Evolutionary conservation across 2,888 invertebrate genomes (phyloP), one percentile per base, ranked within the genome.

Genomic region (Caenorhabditis plicata): DNA sequence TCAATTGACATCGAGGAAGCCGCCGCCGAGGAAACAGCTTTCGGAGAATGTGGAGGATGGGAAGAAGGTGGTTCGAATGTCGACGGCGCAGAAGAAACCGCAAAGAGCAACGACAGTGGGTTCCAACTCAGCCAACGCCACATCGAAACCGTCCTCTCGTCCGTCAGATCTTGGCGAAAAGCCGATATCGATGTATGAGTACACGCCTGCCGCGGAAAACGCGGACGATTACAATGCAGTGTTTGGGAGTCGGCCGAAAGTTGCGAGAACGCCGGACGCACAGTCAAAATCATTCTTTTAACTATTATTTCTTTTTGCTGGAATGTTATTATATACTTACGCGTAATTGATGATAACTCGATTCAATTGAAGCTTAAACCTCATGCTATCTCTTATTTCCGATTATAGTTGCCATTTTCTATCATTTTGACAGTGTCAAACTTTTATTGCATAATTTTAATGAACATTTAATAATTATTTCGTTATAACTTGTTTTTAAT

Each of bases 241-340:
- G 8, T 78, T 78, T 50, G 78, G 74, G 9, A 61, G 75, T 25
- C 68, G 78, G 15, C 78, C 78, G n/a, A 78, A 78, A 65, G 72
- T 78, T 8, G 66, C 71, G 9, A 60, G 78, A 43, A 78, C 78
- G 5, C 78, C 78, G 7, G 77, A 77, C 41, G 54, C 61, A 26
- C 62, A 68, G 46, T 51, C 61, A 17, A 46, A 54, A 43, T 63
- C 60, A 20, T 68, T 68, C 29, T 68, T 65, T 44, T 68, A 29
- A 61, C 46, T 45, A 53, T 42, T n/a, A 9, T 39, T 36, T n/a
- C 23, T 22, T 25, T 40, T 32, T 49, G n/a, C n/a, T n/a, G n/a
- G n/a, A n/a, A n/a, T n/a, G n/a, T n/a, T n/a, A n/a, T n/a, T n/a
- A n/a, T n/a, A n/a, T n/a, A n/a, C n/a, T n/a, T n/a, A n/a, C n/a